These are phyloP conservation scores for Gymnocypris eckloni DNA, from an alignment of 2,797 vertebrate species.

Conservation along the genomic window DNA sequence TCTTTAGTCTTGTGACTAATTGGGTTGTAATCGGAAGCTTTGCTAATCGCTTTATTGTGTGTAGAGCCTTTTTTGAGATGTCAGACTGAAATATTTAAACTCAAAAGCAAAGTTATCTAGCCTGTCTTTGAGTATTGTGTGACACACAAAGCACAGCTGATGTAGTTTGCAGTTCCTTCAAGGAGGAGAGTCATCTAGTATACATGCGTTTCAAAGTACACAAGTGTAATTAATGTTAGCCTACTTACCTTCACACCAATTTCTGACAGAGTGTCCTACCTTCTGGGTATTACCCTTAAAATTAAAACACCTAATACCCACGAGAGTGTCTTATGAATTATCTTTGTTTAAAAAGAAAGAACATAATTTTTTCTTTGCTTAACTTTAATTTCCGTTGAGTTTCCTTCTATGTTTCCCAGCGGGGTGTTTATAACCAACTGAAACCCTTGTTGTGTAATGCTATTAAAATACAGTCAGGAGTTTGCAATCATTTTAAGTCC, in stretches of 20 bases:
- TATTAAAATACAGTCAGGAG: slow-evolving; percentile 18
- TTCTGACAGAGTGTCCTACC: slow-evolving; percentile 15
- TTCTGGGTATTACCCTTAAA: slow-evolving; percentile 51
- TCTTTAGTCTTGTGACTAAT: slow-evolving; percentile 12
- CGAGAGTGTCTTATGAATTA: slow-evolving; percentile 42
- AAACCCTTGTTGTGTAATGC: slow-evolving; percentile 7
- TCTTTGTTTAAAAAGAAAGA: slow-evolving; percentile 25
- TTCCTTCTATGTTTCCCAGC: slow-evolving; percentile 7
- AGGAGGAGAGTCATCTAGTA: background rate
- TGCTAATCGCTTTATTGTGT: slow-evolving; percentile 2
- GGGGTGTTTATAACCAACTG: slow-evolving; percentile 37
- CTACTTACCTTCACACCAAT: slow-evolving; percentile 28
- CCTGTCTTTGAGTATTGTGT: background rate
- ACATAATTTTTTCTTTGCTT: background rate
- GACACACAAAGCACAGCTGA: background rate
- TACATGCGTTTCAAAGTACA: slow-evolving; percentile 9
- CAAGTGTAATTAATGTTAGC: slow-evolving; percentile 31
- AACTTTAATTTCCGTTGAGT: slow-evolving; percentile 34
- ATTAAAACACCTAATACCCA: slow-evolving; percentile 51
- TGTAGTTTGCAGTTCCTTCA: background rate
- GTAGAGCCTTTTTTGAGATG: background rate
- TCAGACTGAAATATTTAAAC: background rate
- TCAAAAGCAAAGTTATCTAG: background rate
- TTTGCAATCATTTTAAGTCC: slow-evolving; percentile 7
- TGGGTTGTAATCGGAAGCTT: slow-evolving; percentile 24